These are phyloP conservation scores for Canis aureus DNA, from an alignment of 2,113 vertebrate genomes.

Conservation along the genomic window DNA sequence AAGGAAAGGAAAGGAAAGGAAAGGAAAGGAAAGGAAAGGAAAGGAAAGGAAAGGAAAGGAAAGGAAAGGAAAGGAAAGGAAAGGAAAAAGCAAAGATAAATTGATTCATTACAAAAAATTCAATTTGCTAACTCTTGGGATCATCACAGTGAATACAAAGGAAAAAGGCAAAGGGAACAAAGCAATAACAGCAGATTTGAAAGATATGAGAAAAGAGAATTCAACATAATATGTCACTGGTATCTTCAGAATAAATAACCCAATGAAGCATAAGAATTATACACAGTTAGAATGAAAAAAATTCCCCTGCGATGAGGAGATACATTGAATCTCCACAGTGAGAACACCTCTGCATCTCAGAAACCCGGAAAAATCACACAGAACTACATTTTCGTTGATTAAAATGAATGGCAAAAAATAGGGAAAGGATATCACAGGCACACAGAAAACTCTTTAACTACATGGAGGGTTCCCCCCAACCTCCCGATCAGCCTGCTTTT, in stretches of 20 bases:
- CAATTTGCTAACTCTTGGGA: not conserved
- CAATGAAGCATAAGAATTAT: not conserved
- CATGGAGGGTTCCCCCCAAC: not conserved
- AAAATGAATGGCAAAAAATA: not conserved
- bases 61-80: too few relatives aligned
- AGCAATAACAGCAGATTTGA: not conserved
- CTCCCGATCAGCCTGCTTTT: not conserved
- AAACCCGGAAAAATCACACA: not conserved
- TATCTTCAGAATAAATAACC: not conserved
- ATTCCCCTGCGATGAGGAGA: not conserved
- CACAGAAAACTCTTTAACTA: not conserved
- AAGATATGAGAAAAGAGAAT: not conserved
- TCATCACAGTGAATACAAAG: not conserved
- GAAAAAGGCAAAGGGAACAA: not conserved
- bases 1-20: too few relatives aligned
- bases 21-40: too few relatives aligned
- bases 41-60: too few relatives aligned
- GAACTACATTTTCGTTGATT: not conserved
- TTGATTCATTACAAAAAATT: not conserved
- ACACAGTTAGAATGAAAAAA: not conserved
- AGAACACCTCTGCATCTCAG: not conserved
- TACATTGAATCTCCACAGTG: not conserved
- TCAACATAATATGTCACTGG: not conserved
- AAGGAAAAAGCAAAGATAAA: not conserved
- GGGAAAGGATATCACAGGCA: not conserved